Evolutionary conservation across 2,113 vertebrate genomes (phyloP), one percentile per base, ranked within the genome.

Genomic region (Tetraodon nigroviridis): DNA sequence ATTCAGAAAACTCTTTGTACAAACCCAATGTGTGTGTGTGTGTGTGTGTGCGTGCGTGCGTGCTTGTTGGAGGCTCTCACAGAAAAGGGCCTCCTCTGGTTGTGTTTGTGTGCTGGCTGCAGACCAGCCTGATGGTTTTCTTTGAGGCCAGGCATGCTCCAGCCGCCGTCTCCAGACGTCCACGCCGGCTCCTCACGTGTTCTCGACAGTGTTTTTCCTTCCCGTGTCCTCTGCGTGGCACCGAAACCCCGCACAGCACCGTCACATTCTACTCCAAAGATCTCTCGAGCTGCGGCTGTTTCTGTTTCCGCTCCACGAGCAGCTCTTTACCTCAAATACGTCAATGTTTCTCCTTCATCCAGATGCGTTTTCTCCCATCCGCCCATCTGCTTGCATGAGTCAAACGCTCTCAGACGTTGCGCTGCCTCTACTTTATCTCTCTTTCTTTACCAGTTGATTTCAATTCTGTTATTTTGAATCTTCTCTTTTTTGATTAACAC

Each of bases 401-500:
- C 42, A 72, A 71, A 11, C 24, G 54, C 62, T 72, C 52, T 51
- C 80, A 20, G 71, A 72, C 69, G 68, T 74, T 81, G 75, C 82
- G 41, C 56, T 64, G 75, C 70, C 67, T 87, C 75, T 84, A 73
- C 79, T 79, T 70, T 73, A 68, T 76, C 83, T 88, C 71, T 86
- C 86, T 84, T 70, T 86, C 84, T 84, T 84, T 82, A 61, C 77
- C 80, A 22, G 53, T 85, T 85, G 29, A 76, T 85, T 84, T 79
- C 68, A 82, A 64, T 71, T 71, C 51, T 81, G 32, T 37, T 46
- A 7, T 46, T 83, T 82, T 76, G 53, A 7, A 77, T 78, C 71
- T 80, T 69, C 69, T 84, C 80, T 81, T 69, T 84, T 84, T 82
- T 80, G 73, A 87, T 85, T 83, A 88, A 88, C 86, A 80, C 79